Evolutionary conservation across 2,797 vertebrate species (phyloP), one percentile per base, ranked within the genome.

Genomic region (Xerus rutilus): DNA sequence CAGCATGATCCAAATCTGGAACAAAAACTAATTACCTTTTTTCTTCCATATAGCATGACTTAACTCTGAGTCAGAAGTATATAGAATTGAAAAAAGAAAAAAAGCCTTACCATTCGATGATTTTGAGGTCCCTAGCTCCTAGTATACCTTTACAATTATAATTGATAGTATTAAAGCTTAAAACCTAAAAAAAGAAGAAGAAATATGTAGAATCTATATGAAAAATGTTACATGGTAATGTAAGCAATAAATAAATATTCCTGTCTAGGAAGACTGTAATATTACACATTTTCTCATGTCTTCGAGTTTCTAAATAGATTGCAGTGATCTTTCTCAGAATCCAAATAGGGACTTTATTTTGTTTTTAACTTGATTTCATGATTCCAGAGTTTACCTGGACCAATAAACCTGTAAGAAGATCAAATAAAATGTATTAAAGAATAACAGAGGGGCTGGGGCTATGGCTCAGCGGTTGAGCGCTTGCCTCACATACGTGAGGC

Each of bases 1-100:
- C 9, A 84, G 10, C 39, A 54, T 84, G 70, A 73, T 77, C 62
- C 86, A 92, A 30, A 76, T 89, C 76, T 89, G 12, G 45, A 85
- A 30, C 90, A 91, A 81, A 95, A 81, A 73, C 81, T 62, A 69
- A 73, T 85, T 62, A 69, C 14, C 10, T 95, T 89, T 89, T 81
- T 35, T 28, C 77, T 65, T 69, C 72, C 52, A 35, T 21, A 20
- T 32, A 45, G 43, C 8, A 77, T 85, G 62, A 57, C 45, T 85
- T 88, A 92, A 74, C 39, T 84, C 18, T 57, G 62, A 84, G 69
- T 87, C 45, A 72, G 73, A 72, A 82, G 39, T 52, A 57, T 20
- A 57, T 21, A 21, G 54, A 57, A 57, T 21, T 57, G 2, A 21
- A 57, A 57, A 57, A 21, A 21, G 1, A 18, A 54, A 54, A 57